These are phyloP conservation scores for Oscheius sp. DNA, from an alignment of 2,888 invertebrate species.

Conservation along the genomic window DNA sequence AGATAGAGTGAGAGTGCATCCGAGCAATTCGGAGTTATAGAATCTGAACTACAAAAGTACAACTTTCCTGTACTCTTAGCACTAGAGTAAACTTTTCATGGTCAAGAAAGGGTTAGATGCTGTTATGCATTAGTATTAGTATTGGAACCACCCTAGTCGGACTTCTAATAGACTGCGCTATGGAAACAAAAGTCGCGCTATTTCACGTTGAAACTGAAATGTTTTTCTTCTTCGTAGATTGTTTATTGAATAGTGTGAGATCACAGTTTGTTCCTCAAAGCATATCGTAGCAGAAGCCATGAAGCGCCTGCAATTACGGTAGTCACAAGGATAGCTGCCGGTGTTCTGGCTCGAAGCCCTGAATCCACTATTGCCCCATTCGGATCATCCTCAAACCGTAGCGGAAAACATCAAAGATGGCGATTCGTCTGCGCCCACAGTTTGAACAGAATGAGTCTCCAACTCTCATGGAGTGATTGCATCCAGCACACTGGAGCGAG, in stretches of 20 bases:
- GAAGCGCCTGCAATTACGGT: neutral
- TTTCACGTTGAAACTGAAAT: too few relatives aligned
- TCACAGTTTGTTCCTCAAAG: constrained; percentile 22
- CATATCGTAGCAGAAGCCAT: constrained; percentile 25
- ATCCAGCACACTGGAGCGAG: constrained; percentile 10
- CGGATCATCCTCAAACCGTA: constrained; percentile 7
- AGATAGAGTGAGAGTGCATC: too few relatives aligned
- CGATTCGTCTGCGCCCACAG: constrained; percentile 13
- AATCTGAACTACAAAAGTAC: too few relatives aligned
- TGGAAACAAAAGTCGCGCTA: too few relatives aligned
- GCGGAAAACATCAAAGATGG: constrained; percentile 22
- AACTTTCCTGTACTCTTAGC: too few relatives aligned
- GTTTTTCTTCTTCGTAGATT: too few relatives aligned
- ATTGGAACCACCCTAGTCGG: too few relatives aligned
- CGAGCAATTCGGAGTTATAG: too few relatives aligned
- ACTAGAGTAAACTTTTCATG: too few relatives aligned
- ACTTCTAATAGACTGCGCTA: too few relatives aligned
- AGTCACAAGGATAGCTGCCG: constrained; percentile 4
- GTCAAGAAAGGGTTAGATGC: too few relatives aligned
- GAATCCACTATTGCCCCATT: neutral
- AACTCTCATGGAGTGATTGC: constrained; percentile 5
- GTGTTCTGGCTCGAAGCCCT: constrained; percentile 1
- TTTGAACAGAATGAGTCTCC: constrained; percentile 14
- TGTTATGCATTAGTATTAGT: too few relatives aligned
- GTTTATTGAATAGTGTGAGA: neutral